Evolutionary conservation across 2,113 vertebrate species (phyloP).

Genomic region (Platysteira castanea): DNA sequence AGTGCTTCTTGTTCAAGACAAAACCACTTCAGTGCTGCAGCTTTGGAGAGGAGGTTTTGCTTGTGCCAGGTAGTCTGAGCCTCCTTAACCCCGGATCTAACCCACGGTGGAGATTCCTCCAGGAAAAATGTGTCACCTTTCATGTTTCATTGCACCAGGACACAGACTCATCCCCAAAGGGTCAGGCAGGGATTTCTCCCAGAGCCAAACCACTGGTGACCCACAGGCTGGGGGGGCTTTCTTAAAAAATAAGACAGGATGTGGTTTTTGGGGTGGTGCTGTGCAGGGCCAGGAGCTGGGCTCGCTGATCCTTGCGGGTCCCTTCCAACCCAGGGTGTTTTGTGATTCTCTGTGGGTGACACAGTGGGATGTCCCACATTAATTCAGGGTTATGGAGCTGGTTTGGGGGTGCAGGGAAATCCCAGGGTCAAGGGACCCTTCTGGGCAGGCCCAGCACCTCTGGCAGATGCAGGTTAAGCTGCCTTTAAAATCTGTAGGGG

Average conservation of each 20-base stretch:
- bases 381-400: background rate
- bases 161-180: accelerated
- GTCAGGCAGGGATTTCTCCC: background rate
- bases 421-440: accelerated
- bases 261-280: background rate
- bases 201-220: background rate
- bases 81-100: background rate
- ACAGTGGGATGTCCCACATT: background rate
- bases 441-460: background rate
- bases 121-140: accelerated
- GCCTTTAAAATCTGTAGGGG: background rate
- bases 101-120: accelerated
- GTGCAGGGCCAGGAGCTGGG: background rate
- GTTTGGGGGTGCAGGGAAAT: background rate
- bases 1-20: background rate
- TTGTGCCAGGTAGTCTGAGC: background rate
- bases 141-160: background rate
- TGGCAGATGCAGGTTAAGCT: background rate
- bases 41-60: background rate
- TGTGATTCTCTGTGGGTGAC: background rate
- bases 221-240: background rate
- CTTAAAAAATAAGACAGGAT: background rate
- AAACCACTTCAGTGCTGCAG: background rate
- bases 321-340: background rate
- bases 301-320: background rate